phyloP scores from a whole-genome alignment of 2,113 vertebrate genomes.

The Scytalopus superciliaris region DNA sequence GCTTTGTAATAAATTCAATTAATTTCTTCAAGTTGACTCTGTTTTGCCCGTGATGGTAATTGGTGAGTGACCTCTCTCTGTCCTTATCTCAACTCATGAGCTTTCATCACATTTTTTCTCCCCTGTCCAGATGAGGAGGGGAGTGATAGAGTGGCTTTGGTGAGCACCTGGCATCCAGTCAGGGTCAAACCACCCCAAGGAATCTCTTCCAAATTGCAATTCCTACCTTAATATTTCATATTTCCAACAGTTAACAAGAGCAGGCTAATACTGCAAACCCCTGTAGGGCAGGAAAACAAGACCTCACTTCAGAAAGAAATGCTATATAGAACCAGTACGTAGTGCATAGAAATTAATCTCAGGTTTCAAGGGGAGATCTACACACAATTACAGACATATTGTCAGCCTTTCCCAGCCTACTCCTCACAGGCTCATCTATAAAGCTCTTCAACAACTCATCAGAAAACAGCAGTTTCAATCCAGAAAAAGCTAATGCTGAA shows the following conservation, averaged over 20 bases:
- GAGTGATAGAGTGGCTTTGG: background rate
- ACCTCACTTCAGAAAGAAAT: background rate
- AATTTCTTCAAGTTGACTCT: background rate
- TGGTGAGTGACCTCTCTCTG: background rate
- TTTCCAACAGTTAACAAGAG: background rate
- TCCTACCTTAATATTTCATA: background rate
- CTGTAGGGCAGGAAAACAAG: background rate
- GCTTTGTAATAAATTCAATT: background rate
- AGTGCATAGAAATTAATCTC: background rate
- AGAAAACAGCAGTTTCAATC: background rate
- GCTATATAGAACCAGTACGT: background rate
- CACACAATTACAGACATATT: accelerated
- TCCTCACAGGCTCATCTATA: background rate
- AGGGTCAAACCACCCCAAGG: background rate
- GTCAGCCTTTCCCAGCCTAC: background rate
- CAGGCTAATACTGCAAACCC: background rate
- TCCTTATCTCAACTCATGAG: background rate
- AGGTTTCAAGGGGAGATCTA: background rate
- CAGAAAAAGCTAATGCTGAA: background rate
- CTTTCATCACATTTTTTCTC: background rate
- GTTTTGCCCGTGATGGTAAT: background rate
- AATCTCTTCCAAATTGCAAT: background rate
- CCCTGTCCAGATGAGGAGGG: background rate
- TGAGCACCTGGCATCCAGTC: background rate
- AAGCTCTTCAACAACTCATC: background rate